Evolutionary conservation across 2,113 vertebrate species (phyloP), one percentile per base, ranked within the genome.

Genomic region (Periophthalmus modestus): DNA sequence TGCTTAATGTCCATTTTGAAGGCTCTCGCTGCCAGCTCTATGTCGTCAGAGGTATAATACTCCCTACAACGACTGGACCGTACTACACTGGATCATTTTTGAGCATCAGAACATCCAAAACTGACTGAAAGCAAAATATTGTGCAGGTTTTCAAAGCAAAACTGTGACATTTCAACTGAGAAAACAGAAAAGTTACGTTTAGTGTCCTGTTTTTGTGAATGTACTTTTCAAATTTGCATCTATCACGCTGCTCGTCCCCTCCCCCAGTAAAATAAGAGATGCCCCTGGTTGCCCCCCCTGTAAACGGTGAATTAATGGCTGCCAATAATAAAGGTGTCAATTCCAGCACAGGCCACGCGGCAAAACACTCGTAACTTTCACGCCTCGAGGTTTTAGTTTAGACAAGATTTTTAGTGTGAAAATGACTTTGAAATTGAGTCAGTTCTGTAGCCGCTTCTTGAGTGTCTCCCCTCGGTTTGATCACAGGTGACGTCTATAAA

Each of bases 401-500:
- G 28, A 10, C 9, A 7, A 13, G 6, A 18, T 4, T n/a, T 34
- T 62, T 3, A 7, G 15, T 62, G 28, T 33, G 59, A 34, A 62
- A 58, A 54, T 18, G 7, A 19, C 52, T 54, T 54, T 54, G 23
- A 61, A 62, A 34, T 7, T 7, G 4, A 33, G 14, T 34, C 5
- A 34, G 58, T 34, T 18, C 4, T 62, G 59, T 34, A 34, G 6
- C 59, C n/a, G 5, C 58, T 24, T 34, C 28, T 62, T 34, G 2
- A 62, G 59, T 10, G 15, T 62, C 62, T n/a, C 39, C 76, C 13
- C 12, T 74, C 50, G 74, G 50, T 72, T 66, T 62, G 72, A 72
- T 57, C 7, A 2, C 80, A 82, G 79, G 83, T 89, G 86, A 55
- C 82, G 21, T 70, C 62, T 0, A 28, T 61, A 19, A 39, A 4